A percentile compares a stretch with the other conserved stretches of the same genome.
These are phyloP conservation scores for Takifugu bimaculatus DNA, from an alignment of 2,113 vertebrate genomes.

Conservation along the genomic window DNA sequence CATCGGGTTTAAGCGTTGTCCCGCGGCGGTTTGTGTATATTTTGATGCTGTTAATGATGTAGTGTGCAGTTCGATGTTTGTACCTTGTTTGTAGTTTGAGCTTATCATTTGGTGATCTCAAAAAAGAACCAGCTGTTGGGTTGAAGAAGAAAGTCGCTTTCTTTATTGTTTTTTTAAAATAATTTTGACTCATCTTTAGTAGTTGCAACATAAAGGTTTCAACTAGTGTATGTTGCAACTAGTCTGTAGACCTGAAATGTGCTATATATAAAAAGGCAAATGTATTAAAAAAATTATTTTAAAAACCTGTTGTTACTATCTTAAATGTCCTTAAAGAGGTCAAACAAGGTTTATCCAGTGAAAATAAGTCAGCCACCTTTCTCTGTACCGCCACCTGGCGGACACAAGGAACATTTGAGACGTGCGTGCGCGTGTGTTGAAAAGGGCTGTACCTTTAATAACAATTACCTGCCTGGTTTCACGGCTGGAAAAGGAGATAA, in stretches of 20 bases:
- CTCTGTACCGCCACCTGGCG: slow-evolving; percentile 19
- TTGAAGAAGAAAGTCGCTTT: slow-evolving; percentile 70
- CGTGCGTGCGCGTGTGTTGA: neutral
- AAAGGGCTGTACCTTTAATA: slow-evolving; percentile 7
- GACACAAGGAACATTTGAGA: neutral
- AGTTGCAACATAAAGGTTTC: too few species aligned
- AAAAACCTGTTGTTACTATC: neutral
- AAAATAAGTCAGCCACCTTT: neutral
- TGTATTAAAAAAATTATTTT: neutral
- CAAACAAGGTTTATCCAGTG: neutral
- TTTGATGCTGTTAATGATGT: slow-evolving; percentile 55
- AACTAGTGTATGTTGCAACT: neutral
- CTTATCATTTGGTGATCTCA: slow-evolving; percentile 60
- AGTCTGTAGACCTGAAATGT: slow-evolving; percentile 8
- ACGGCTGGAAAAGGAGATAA: slow-evolving; percentile 18
- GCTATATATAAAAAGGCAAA: neutral
- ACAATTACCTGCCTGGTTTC: neutral
- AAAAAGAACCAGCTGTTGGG: slow-evolving; percentile 53
- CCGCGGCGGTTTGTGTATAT: slow-evolving; percentile 51
- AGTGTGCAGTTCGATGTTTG: slow-evolving; percentile 64
- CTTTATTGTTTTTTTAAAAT: slow-evolving; percentile 55
- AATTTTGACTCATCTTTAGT: slow-evolving; percentile 44
- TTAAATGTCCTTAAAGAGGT: neutral
- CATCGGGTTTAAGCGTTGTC: slow-evolving; percentile 45
- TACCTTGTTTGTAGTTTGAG: slow-evolving; percentile 67